A percentile compares a stretch with the other conserved stretches of the same genome.
phyloP scores from a whole-genome alignment of 2,888 invertebrate species.

The Pecten maximus region DNA sequence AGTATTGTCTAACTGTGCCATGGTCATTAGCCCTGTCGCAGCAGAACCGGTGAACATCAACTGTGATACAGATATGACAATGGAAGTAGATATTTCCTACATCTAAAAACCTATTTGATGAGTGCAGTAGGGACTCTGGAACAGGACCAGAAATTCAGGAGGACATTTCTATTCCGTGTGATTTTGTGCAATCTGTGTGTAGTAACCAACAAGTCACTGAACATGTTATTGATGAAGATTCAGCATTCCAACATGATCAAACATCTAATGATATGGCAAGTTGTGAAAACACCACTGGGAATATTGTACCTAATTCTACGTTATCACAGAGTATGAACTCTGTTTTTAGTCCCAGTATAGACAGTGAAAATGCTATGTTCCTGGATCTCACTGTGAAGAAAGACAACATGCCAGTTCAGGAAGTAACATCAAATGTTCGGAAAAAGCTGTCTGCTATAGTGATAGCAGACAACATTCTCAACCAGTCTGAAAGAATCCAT shows the following conservation, averaged over 20 bases:
- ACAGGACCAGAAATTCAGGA: slow-evolving; percentile 44
- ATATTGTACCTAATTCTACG: background rate
- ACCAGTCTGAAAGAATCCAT: background rate
- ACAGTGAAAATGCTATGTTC: slow-evolving; percentile 43
- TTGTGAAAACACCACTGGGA: background rate
- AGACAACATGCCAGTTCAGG: background rate
- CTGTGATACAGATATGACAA: slow-evolving; percentile 13
- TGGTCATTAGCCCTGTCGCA: background rate
- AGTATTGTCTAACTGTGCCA: background rate
- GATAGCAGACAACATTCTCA: background rate
- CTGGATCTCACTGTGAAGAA: slow-evolving; percentile 29
- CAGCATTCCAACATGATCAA: slow-evolving; percentile 43
- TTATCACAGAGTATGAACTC: background rate
- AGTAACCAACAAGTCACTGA: background rate
- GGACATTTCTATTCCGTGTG: background rate
- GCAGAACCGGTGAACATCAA: background rate
- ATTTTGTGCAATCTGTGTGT: slow-evolving; percentile 1
- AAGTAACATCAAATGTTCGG: slow-evolving; percentile 42
- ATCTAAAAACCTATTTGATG: slow-evolving; percentile 11
- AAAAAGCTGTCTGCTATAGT: slow-evolving; percentile 40
- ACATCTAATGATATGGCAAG: background rate
- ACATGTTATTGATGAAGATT: slow-evolving; percentile 43
- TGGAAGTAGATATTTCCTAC: background rate
- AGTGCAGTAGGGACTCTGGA: slow-evolving; percentile 43
- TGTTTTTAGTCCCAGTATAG: background rate